phyloP scores from a whole-genome alignment of 2,797 vertebrate species.

The Graptemys geographica region DNA sequence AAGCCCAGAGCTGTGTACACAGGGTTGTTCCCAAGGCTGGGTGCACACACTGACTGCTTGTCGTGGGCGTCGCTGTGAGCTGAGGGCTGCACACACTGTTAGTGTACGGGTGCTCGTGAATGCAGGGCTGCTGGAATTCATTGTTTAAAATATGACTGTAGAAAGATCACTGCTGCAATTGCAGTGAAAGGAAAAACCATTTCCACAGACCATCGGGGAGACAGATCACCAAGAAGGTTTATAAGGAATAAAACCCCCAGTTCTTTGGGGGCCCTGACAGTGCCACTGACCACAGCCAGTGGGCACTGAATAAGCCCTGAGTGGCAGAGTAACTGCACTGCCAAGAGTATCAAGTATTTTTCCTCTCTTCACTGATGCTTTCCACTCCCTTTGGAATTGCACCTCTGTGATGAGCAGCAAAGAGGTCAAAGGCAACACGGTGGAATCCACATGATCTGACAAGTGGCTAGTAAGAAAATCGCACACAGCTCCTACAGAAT shows the following conservation, averaged over 20 bases:
- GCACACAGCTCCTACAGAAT: rapidly evolving
- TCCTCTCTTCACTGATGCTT: neutral
- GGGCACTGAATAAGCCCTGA: neutral
- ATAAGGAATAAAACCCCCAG: neutral
- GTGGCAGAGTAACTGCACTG: neutral
- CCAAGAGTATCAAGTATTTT: neutral
- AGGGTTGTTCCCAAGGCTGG: neutral
- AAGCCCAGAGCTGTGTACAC: neutral
- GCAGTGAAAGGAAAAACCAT: neutral
- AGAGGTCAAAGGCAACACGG: neutral
- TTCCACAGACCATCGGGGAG: neutral
- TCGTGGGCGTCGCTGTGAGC: neutral
- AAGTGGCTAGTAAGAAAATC: rapidly evolving
- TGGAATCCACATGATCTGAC: neutral
- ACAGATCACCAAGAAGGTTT: neutral
- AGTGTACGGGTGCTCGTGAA: neutral
- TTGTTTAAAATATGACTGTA: constrained; percentile 12
- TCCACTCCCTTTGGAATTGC: rapidly evolving
- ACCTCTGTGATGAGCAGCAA: neutral
- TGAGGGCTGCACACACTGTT: neutral
- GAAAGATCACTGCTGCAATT: neutral
- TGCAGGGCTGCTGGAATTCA: neutral
- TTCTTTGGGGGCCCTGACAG: neutral
- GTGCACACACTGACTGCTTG: neutral
- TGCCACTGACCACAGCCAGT: neutral